Evolutionary conservation across 1,140 invertebrate species (phyloP), one percentile per base, ranked within the genome.

Genomic region (Dinoponera quadriceps): DNA sequence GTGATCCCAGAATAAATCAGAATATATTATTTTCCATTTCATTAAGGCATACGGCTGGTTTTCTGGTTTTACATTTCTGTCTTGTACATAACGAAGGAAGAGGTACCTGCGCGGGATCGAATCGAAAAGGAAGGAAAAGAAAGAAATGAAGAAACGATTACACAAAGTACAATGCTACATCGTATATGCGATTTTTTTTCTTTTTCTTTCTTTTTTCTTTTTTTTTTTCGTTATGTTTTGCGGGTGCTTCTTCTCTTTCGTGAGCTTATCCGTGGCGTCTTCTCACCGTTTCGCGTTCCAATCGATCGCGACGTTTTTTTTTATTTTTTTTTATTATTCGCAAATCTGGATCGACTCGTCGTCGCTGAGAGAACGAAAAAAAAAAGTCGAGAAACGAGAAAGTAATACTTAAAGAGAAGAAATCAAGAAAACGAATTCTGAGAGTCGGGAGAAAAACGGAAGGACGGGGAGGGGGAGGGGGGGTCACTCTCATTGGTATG

Each of bases 1-100:
- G 93, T 91, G 92, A 94, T 93, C 94, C 94, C 93, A 94, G 93
- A 94, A 94, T 94, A 94, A 95, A 94, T 94, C 92, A 94, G 93
- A 94, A 94, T 94, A 94, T 91, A 94, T 94, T 94, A 94, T 94
- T 94, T 92, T 94, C 93, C 92, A 93, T 94, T 44, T 44, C 91
- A 92, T 91, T 92, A 90, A 90, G 91, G 90, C 89, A 91, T 89
- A 92, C 88, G 87, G 88, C 89, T 73, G 82, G 71, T 89, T 78
- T 84, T 22, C 80, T 38, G 68, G 71, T 87, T 85, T 88, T 88
- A 91, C 85, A 89, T 89, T 90, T 90, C 83, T 89, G 90, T 91
- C 88, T 90, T 91, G 89, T 90, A 85, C 83, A 88, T 88, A 88
- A 73, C 75, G 77, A 66, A 48, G 87, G 86, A 88, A 44, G 49